These are phyloP conservation scores for Catamblyrhynchus diadema DNA, from an alignment of 2,797 vertebrate species.

Conservation along the genomic window DNA sequence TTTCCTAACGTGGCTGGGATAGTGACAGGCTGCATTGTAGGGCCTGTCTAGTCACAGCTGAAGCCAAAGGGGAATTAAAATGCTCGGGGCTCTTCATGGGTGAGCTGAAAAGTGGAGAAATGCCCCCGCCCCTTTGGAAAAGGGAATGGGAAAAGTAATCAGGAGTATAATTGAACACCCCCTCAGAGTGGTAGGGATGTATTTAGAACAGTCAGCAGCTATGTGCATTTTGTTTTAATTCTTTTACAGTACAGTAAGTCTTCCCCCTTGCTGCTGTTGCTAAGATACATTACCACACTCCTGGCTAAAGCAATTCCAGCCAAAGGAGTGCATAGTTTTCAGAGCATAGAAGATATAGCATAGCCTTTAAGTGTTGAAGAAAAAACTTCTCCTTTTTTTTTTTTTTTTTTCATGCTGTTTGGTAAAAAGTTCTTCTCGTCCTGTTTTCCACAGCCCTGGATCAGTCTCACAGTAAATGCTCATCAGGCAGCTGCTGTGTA, in stretches of 20 bases:
- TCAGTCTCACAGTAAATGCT: neutral
- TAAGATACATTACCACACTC: slow-evolving; percentile 56
- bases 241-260: slow-evolving; percentile 58
- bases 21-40: neutral
- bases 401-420: neutral
- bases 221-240: slow-evolving; percentile 63
- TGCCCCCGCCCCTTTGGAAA: neutral
- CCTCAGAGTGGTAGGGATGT: slow-evolving; percentile 48
- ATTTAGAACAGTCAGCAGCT: slow-evolving; percentile 64
- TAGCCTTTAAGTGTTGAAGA: neutral
- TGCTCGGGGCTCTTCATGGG: neutral
- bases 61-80: neutral
- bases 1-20: neutral
- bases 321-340: neutral
- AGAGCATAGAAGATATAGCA: neutral
- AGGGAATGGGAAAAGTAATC: slow-evolving; percentile 33
- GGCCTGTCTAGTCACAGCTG: neutral
- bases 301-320: slow-evolving; percentile 30
- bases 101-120: neutral
- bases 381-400: neutral
- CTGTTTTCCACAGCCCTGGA: neutral
- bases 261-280: slow-evolving; percentile 50
- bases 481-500: neutral
- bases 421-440: neutral
- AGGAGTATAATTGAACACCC: slow-evolving; percentile 53